Base-by-base conservation (phyloP, 2,888 invertebrate species). In the Alviniconcha strummeri region DNA sequence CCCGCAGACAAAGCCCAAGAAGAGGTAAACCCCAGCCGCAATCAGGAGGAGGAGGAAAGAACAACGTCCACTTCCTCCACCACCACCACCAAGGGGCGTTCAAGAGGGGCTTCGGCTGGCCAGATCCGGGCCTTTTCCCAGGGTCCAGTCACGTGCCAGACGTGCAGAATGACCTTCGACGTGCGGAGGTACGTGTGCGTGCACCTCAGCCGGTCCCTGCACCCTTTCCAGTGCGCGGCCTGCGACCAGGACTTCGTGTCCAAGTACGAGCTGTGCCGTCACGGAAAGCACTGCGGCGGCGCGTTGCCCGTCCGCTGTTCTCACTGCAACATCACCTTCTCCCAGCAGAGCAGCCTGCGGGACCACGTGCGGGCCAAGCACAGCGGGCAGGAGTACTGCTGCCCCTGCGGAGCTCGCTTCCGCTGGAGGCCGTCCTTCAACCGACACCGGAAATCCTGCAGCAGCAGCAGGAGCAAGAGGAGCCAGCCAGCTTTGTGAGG, bases 371-470 rank as follows among this genome's bases (percentile, higher is more conserved):
- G 71, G 76, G 85, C 85, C 75, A 85, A 85, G 72, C 85, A 85
- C 80, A 80, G 85, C 76, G 75, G 75, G 64, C 83, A 82, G 74
- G 67, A 77, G 76, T 55, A 76, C 82, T 82, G 80, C 55, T 80
- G 80, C 71, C 74, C 74, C 36, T 85, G 85, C 75, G 85, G 84
- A 13, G 72, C 81, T 11, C 52, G 56, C 19, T 85, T 85, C 77
- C 81, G 80, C 36, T 85, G 85, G 85, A 78, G 85, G 52, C 85
- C 85, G 11, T 85, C 85, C 13, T 85, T 83, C 72, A 83, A 85
- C 75, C 69, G 85, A 36, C 85, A 85, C 56, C 54, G 78, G 60
- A 85, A 80, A 67, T 79, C 77, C 8, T 85, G 85, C 52, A 19
- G 17, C 15, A 79, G 76, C 76, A 36, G 36, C 36, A 3, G 36